Evolutionary conservation across 1,140 invertebrate species (phyloP).

Genomic region (Drosophila albomicans): DNA sequence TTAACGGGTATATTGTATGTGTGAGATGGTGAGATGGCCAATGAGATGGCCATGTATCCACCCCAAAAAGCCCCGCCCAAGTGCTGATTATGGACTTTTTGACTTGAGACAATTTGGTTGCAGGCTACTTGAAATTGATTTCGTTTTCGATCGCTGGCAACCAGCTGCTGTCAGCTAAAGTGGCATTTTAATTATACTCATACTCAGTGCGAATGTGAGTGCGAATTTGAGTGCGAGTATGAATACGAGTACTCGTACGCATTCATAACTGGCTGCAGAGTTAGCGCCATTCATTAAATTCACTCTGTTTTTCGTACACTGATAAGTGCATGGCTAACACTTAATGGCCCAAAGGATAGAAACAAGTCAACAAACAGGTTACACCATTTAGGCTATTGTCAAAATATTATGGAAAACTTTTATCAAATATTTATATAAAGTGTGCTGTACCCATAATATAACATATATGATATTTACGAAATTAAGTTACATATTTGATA

Average conservation of each 20-base stretch:
- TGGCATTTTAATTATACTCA: slow-evolving; percentile 63
- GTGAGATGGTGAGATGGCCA: slow-evolving; percentile 10
- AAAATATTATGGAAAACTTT: slow-evolving; percentile 34
- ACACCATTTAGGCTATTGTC: slow-evolving; percentile 45
- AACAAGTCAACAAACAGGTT: slow-evolving; percentile 22
- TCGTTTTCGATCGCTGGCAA: slow-evolving; percentile 29
- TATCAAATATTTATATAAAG: slow-evolving; percentile 1
- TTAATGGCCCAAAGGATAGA: slow-evolving; percentile 34
- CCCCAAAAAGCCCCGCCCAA: slow-evolving; percentile 7
- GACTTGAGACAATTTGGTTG: slow-evolving; percentile 62
- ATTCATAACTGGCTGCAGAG: slow-evolving; percentile 7
- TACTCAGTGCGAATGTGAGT: not conserved
- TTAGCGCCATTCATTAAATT: slow-evolving; percentile 50
- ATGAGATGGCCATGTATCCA: slow-evolving; percentile 52
- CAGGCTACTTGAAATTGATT: slow-evolving; percentile 68
- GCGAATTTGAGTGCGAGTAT: slow-evolving; percentile 8
- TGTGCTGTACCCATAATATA: too few relatives aligned
- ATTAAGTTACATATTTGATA: slow-evolving; percentile 11
- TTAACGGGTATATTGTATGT: not conserved
- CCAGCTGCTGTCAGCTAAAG: slow-evolving; percentile 31
- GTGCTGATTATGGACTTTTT: slow-evolving; percentile 46
- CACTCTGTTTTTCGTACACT: slow-evolving; percentile 29
- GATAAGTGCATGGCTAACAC: slow-evolving; percentile 32
- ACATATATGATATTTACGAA: not conserved
- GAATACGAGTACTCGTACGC: slow-evolving; percentile 15